These are phyloP conservation scores for Stictonetta naevosa DNA, from an alignment of 2,113 vertebrate species.

Conservation along the genomic window DNA sequence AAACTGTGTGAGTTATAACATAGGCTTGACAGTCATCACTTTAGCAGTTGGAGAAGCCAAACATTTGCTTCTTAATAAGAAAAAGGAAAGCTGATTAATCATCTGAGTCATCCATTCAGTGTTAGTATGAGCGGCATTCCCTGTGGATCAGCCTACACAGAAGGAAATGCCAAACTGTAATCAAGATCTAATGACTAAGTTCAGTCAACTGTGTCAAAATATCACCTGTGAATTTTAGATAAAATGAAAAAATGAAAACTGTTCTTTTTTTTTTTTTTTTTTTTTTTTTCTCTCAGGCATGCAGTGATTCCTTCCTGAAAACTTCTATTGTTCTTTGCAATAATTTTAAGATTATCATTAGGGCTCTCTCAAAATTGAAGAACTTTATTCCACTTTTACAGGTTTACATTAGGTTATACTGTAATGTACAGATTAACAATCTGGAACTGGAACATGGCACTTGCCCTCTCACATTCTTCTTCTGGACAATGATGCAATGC, in stretches of 20 bases:
- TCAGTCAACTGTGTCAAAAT: slow-evolving; percentile 9
- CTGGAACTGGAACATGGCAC: background rate
- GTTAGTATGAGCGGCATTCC: slow-evolving; percentile 27
- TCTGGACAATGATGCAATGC: background rate
- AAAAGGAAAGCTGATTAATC: slow-evolving; percentile 37
- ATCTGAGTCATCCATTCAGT: slow-evolving; percentile 23
- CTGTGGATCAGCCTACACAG: background rate
- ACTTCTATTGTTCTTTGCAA: background rate
- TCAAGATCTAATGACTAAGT: slow-evolving; percentile 5
- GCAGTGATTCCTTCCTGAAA: slow-evolving; percentile 3
- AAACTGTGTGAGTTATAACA: background rate
- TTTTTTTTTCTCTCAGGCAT: background rate
- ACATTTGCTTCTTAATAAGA: background rate
- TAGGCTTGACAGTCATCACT: background rate
- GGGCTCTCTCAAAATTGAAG: background rate
- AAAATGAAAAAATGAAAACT: background rate
- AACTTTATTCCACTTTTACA: background rate
- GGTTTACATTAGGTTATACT: background rate
- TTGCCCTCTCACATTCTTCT: background rate
- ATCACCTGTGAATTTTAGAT: background rate
- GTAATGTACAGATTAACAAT: background rate
- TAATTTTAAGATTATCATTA: background rate
- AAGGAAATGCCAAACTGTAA: background rate
- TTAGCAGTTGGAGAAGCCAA: background rate
- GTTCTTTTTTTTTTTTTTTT: background rate